Evolutionary conservation across 2,113 vertebrate species (phyloP).

Genomic region (Marmota flaviventris): DNA sequence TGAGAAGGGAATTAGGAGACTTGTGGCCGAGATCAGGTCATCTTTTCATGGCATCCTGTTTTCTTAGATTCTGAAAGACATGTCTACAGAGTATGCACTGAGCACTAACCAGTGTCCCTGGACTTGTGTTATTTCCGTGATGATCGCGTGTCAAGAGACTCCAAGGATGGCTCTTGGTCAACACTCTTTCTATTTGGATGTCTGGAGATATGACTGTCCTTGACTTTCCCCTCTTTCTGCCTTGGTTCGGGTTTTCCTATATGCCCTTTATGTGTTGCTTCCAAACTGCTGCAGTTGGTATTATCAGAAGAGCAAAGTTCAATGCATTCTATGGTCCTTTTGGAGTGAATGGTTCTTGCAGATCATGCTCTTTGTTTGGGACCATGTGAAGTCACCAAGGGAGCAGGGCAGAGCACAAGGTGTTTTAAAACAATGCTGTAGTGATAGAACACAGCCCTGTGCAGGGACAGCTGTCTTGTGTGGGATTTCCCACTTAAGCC

Average conservation of each 20-base stretch:
- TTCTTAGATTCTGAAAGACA: not conserved
- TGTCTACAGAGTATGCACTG: not conserved
- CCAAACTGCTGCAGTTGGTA: too few relatives aligned
- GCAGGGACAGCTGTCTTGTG: not conserved
- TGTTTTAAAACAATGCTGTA: not conserved
- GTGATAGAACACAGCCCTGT: not conserved
- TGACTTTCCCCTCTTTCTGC: not conserved
- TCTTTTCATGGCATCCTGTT: not conserved
- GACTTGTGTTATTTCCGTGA: not conserved
- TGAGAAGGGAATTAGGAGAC: not conserved
- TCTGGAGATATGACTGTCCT: not conserved
- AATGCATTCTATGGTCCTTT: not conserved
- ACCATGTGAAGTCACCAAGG: not conserved
- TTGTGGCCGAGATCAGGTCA: fast-evolving
- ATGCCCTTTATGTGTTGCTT: not conserved
- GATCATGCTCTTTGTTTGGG: not conserved
- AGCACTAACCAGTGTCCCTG: not conserved
- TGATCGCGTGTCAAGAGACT: not conserved
- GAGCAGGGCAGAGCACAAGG: not conserved
- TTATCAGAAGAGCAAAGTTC: not conserved
- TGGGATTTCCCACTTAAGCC: not conserved
- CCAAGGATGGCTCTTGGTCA: not conserved
- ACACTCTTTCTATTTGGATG: not conserved
- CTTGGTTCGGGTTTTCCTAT: not conserved
- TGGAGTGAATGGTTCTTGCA: not conserved